Base-by-base conservation (phyloP, 2,113 vertebrate genomes). In the Psephotus haematonotus region DNA sequence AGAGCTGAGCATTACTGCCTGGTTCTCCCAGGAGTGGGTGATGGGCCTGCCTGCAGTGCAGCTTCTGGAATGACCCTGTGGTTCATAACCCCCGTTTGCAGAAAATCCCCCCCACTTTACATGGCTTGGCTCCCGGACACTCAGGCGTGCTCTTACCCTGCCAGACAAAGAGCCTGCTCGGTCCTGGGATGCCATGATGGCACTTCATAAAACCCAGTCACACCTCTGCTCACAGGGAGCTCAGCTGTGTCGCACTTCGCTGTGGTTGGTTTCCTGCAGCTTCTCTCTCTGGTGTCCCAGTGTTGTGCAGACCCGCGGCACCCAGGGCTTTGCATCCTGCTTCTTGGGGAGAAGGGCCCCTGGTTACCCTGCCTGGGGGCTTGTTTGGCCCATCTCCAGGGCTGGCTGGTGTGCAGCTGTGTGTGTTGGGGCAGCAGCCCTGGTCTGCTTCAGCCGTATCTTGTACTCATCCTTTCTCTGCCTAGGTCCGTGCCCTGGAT, bases 201-300 rank as follows among this genome's bases (percentile, higher is more conserved):
- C 65, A 39, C 27, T 22, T 44, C 1, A 2, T 25, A 27, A 19
- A 33, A 16, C 22, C 29, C 25, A 6, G 17, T 62, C 44, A 11
- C 27, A 15, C 37, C 13, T 44, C 33, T 12, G 55, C 55, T 25
- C 28, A 6, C 17, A 15, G 46, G 18, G 13, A 43, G 63, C 44
- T 69, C 44, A 35, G 44, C 44, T 0, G 0, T 17, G 11, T 52
- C 46, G 13, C 0, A 0, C 44, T 53, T 39, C 33, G 23, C 75
- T 79, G 33, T 18, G n/a, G 47, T 23, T 35, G 28, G 12, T 41
- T 62, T 69, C 31, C 64, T 22, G 15, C 35, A 41, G 71, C 29
- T 13, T 59, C 43, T 15, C 18, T 24, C 43, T 57, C 50, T 2
- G 2, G 7, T 3, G 18, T 67, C 52, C 52, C 52, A 16, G 31